Evolutionary conservation across 2,113 vertebrate genomes (phyloP).

Genomic region (Podarcis raffonei): DNA sequence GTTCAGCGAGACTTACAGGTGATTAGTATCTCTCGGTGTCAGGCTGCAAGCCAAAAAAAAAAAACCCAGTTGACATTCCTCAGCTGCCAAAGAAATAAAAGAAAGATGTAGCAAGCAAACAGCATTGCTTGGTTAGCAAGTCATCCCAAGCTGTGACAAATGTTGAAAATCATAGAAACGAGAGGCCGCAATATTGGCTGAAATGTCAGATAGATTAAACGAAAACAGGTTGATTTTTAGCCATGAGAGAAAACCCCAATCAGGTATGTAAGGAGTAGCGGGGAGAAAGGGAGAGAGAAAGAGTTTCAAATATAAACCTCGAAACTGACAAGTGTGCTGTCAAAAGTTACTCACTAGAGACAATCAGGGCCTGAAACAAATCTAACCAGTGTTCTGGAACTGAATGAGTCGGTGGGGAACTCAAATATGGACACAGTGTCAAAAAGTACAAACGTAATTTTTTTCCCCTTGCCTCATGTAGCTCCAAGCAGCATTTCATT

Average conservation of each 20-base stretch:
- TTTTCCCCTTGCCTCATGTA: not conserved
- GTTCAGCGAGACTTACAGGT: constrained; percentile 38
- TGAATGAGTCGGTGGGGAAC: constrained; percentile 40
- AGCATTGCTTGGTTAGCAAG: constrained; percentile 26
- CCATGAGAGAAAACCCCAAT: constrained; percentile 54
- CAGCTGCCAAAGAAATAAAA: constrained; percentile 40
- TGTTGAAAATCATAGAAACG: not conserved
- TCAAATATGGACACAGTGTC: not conserved
- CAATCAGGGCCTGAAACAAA: constrained; percentile 36
- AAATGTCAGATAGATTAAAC: constrained; percentile 64
- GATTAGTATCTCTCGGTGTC: constrained; percentile 29
- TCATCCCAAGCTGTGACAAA: constrained; percentile 51
- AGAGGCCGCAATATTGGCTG: constrained; percentile 47
- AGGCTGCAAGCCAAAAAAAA: constrained; percentile 23
- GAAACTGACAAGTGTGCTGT: constrained; percentile 61
- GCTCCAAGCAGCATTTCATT: not conserved
- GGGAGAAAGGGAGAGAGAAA: constrained; percentile 61
- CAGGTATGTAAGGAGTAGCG: constrained; percentile 56
- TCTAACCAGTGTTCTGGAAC: not conserved
- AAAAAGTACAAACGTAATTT: not conserved
- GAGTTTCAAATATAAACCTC: constrained; percentile 66
- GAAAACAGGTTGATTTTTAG: constrained; percentile 58
- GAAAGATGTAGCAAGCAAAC: constrained; percentile 4
- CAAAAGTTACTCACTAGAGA: constrained; percentile 50
- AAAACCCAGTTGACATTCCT: constrained; percentile 32